Evolutionary conservation across 2,797 vertebrate genomes (phyloP).

Genomic region (Euphonia xanthogaster): DNA sequence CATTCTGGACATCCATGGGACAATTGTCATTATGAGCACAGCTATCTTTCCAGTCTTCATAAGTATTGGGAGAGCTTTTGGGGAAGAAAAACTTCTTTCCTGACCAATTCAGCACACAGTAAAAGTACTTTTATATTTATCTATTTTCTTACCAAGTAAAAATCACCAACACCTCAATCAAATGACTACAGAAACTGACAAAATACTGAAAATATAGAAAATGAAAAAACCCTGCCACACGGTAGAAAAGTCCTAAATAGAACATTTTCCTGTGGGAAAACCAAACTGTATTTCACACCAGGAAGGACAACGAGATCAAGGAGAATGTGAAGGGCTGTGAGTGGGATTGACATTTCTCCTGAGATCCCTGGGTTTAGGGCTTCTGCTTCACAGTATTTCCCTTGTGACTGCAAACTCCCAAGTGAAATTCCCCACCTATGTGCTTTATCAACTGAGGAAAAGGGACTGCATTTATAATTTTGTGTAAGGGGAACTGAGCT

Average conservation of each 20-base stretch:
- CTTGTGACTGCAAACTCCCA: not conserved
- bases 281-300: not conserved
- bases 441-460: not conserved
- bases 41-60: not conserved
- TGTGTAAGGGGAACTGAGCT: not conserved
- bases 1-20: not conserved
- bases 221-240: fast-evolving
- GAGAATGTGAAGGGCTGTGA: not conserved
- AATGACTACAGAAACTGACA: not conserved
- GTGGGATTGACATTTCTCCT: not conserved
- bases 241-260: not conserved
- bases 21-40: not conserved
- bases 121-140: not conserved
- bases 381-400: not conserved
- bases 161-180: not conserved
- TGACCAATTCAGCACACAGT: not conserved
- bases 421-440: not conserved
- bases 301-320: not conserved
- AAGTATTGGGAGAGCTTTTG: not conserved
- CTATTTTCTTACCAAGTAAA: not conserved
- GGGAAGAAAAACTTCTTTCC: not conserved
- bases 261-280: not conserved
- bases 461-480: not conserved
- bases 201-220: not conserved
- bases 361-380: not conserved